phyloP scores from a whole-genome alignment of 2,113 vertebrate species.

The Dolichallabes microphthalmus region DNA sequence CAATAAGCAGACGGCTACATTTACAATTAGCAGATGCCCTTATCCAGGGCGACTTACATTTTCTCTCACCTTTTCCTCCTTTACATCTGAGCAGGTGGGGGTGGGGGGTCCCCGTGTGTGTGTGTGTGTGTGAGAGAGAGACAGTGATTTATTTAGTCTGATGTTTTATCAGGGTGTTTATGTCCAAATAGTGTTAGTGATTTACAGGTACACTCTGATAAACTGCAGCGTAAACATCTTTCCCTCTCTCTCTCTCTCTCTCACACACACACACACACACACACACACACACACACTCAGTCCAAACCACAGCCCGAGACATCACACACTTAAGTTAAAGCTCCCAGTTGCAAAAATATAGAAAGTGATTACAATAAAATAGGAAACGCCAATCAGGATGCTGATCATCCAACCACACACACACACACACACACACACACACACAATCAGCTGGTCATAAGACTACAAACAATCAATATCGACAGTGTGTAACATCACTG shows the following conservation, averaged over 20 bases:
- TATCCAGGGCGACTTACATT: too few species aligned
- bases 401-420: background rate
- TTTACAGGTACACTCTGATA: background rate
- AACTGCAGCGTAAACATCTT: background rate
- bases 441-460: background rate
- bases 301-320: background rate
- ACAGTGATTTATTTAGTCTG: background rate
- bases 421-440: background rate
- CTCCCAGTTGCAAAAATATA: background rate
- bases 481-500: background rate
- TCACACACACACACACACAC: background rate
- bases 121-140: background rate
- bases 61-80: too few species aligned
- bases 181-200: background rate
- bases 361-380: background rate
- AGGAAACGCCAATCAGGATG: background rate
- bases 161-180: background rate
- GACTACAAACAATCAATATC: background rate
- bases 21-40: too few species aligned
- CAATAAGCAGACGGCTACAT: background rate
- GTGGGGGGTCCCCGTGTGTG: background rate
- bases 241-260: background rate
- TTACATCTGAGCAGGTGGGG: too few species aligned
- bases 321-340: background rate
- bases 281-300: background rate